Evolutionary conservation across 2,888 invertebrate genomes (phyloP), one percentile per base, ranked within the genome.

Genomic region (Spodoptera littoralis): DNA sequence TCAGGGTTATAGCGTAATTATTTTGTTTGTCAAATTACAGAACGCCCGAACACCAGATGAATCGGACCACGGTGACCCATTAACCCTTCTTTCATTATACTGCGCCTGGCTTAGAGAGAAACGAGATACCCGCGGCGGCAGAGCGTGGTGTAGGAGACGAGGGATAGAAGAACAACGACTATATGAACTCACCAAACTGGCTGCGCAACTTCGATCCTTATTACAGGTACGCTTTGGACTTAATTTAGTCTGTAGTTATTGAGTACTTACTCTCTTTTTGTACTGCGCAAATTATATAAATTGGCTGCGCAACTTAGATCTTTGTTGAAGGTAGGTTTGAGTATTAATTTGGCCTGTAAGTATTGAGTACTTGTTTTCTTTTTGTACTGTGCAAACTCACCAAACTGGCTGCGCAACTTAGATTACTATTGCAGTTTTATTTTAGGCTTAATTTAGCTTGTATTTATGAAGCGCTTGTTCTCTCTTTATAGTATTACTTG

Each of bases 141-240:
- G 96, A 49, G 96, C 96, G 65, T 99, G 99, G 99, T 98, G 99
- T 79, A 96, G 96, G 72, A 95, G 97, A 61, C 95, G 98, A 62
- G 99, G 99, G 0, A 95, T 99, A 8, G 99, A 99, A 90, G 99
- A 99, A 87, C 99, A 99, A 89, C 94, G 99, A 24, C 97, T 99
- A 83, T 99, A 99, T 85, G 99, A 99, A 91, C 97, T 99, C 83
- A 98, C 98, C 0, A 99, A 99, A 92, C 93, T 99, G 6, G 96
- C 98, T 43, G 96, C 97, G 27, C 99, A 99, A 90, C 97, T 99
- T 81, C 96, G 97, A 84, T 97, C 97, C 60, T 95, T 99, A 65
- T 93, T 99, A 12, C 96, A 96, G 93, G 97, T 96, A 18, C 18
- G 18, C 18, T 18, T 18, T 18, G 18, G 18, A 18, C 18, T 18